Conservation (phyloP, 37 sponge, comb jelly and placozoan species). For the Eunapius fragilis region DNA sequence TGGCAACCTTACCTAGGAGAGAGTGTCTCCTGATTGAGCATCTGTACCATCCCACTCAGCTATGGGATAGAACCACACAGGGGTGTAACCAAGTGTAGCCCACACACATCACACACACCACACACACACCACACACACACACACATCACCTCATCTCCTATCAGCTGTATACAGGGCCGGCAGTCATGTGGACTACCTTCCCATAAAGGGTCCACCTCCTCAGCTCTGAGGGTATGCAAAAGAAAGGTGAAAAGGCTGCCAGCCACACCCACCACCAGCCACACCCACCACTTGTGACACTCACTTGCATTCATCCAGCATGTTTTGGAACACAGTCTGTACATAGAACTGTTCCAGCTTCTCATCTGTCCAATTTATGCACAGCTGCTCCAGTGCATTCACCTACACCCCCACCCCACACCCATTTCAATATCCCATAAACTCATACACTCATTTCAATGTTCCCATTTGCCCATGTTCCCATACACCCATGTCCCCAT, state of each 20-base stretch:
- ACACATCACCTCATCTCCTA: slow-evolving; percentile 58
- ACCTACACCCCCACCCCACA: slow-evolving; percentile 6
- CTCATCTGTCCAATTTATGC: slow-evolving; percentile 78
- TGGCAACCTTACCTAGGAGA: slow-evolving; percentile 61
- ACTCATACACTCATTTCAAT: too few relatives aligned
- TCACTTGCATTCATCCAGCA: slow-evolving; percentile 47
- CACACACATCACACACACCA: not conserved
- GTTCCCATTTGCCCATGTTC: too few relatives aligned
- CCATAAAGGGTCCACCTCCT: slow-evolving; percentile 73
- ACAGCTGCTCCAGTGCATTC: slow-evolving; percentile 79
- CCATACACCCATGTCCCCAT: too few relatives aligned
- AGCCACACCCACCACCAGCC: not conserved
- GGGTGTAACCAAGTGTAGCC: too few relatives aligned
- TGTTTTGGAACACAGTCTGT: slow-evolving; percentile 40
- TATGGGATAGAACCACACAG: not conserved
- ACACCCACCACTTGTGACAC: not conserved
- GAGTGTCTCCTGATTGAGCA: slow-evolving; percentile 78
- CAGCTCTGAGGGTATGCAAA: slow-evolving; percentile 26
- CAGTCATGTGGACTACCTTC: slow-evolving; percentile 63
- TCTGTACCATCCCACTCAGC: slow-evolving; percentile 56
- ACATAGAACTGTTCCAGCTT: slow-evolving; percentile 54
- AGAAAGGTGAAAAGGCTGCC: not conserved
- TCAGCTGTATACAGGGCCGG: slow-evolving; percentile 70
- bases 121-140: not conserved
- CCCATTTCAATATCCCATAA: too few relatives aligned